These are phyloP conservation scores for Corythucha ciliata DNA, from an alignment of 2,888 invertebrate species.

Conservation along the genomic window DNA sequence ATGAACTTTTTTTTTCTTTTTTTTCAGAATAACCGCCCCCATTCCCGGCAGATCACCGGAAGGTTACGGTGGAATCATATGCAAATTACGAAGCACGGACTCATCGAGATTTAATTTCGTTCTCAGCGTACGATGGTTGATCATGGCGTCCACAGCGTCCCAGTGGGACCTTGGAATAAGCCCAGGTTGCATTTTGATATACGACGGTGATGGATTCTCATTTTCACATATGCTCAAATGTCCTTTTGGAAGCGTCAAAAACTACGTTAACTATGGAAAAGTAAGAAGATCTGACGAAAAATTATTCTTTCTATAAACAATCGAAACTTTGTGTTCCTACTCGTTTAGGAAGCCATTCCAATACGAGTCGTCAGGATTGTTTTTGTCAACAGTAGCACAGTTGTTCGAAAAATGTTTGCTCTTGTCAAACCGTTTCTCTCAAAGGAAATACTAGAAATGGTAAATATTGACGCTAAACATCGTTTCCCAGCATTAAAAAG, in stretches of 20 bases:
- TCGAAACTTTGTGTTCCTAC: slow-evolving; percentile 10
- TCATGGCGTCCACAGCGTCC: slow-evolving; percentile 33
- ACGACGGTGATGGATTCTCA: slow-evolving; percentile 33
- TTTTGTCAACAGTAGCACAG: slow-evolving; percentile 48
- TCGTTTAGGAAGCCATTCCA: slow-evolving; percentile 33
- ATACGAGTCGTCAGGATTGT: slow-evolving; percentile 51
- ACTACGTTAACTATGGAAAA: slow-evolving; percentile 33
- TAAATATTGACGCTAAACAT: slow-evolving; percentile 13
- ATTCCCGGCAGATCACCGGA: slow-evolving; percentile 26
- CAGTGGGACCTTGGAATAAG: slow-evolving; percentile 33
- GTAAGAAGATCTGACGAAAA: slow-evolving; percentile 19
- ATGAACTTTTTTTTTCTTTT: no score
- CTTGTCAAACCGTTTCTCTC: slow-evolving; percentile 33
- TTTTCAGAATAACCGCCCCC: slow-evolving; percentile 31
- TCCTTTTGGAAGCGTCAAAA: slow-evolving; percentile 28
- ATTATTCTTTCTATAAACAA: background rate
- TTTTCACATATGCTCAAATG: slow-evolving; percentile 33
- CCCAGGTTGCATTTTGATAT: slow-evolving; percentile 33
- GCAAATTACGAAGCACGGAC: slow-evolving; percentile 30
- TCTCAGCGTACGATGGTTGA: slow-evolving; percentile 33
- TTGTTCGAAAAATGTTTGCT: slow-evolving; percentile 31
- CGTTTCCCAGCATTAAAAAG: background rate
- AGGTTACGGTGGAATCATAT: slow-evolving; percentile 28
- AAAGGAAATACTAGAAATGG: slow-evolving; percentile 33
- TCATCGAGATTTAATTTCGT: slow-evolving; percentile 32